phyloP scores from a whole-genome alignment of 2,888 invertebrate genomes.

The Parnassius mnemosyne region DNA sequence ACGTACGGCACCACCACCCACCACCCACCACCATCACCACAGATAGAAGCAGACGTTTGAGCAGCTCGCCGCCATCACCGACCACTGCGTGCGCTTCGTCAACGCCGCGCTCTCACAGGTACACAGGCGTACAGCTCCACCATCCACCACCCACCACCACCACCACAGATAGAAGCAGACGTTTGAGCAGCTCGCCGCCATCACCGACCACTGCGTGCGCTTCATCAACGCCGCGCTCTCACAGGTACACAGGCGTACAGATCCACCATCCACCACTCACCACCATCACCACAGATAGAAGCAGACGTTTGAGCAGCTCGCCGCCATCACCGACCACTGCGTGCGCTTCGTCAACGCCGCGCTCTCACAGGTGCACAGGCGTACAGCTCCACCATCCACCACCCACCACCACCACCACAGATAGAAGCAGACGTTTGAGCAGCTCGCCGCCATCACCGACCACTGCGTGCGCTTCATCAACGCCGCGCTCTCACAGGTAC shows the following conservation, averaged over 20 bases:
- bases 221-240: conserved; percentile 90
- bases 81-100: conserved; percentile 93
- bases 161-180: conserved; percentile 83
- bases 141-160: too few species aligned
- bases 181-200: conserved; percentile 88
- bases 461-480: too few species aligned
- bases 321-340: conserved; percentile 93
- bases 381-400: too few species aligned
- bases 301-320: conserved; percentile 88
- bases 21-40: too few species aligned
- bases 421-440: too few species aligned
- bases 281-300: conserved; percentile 73
- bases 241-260: conserved; percentile 47
- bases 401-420: too few species aligned
- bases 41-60: conserved; percentile 87
- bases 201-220: conserved; percentile 93
- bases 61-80: conserved; percentile 90
- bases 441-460: too few species aligned
- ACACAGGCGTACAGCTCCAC: too few species aligned
- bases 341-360: conserved; percentile 91
- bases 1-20: too few species aligned
- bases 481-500: too few species aligned
- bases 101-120: conserved; percentile 85
- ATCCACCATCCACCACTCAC: too few species aligned
- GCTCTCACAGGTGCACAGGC: conserved; percentile 76